These are phyloP conservation scores for Brachyopa scutellaris DNA, from an alignment of 2,888 invertebrate genomes.

Conservation along the genomic window DNA sequence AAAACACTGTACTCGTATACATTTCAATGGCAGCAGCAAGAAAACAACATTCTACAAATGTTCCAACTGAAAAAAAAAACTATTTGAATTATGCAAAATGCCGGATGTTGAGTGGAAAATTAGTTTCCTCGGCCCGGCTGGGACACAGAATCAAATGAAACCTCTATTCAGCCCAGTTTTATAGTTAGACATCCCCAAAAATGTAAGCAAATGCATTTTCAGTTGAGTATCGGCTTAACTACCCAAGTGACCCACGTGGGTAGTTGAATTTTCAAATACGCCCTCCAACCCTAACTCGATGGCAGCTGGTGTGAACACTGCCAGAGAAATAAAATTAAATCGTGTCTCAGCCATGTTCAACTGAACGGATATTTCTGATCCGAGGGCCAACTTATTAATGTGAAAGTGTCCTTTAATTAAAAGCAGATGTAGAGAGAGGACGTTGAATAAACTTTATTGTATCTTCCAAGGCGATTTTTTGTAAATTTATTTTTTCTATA, in stretches of 20 bases:
- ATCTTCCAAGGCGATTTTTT: no score
- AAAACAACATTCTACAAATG: background rate
- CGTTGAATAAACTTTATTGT: background rate
- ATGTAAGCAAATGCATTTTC: background rate
- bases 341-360: no score
- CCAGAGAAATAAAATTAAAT: background rate
- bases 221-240: background rate
- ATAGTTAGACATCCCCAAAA: background rate
- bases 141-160: constrained; percentile 3
- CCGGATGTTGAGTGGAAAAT: constrained; percentile 5
- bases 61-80: background rate
- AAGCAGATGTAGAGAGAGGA: background rate
- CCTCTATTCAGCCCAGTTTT: background rate
- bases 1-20: no score
- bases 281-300: background rate
- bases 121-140: constrained; percentile 2
- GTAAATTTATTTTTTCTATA: no score
- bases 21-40: no score
- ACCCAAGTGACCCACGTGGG: background rate
- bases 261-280: background rate
- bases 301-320: background rate
- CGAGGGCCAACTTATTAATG: background rate
- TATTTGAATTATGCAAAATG: constrained; percentile 21
- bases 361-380: background rate
- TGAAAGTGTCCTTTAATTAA: background rate